Percentiles rank a stretch among this genome's conserved stretches.
Conservation (phyloP, 2,797 vertebrate species). For the Prunella strophiata region DNA sequence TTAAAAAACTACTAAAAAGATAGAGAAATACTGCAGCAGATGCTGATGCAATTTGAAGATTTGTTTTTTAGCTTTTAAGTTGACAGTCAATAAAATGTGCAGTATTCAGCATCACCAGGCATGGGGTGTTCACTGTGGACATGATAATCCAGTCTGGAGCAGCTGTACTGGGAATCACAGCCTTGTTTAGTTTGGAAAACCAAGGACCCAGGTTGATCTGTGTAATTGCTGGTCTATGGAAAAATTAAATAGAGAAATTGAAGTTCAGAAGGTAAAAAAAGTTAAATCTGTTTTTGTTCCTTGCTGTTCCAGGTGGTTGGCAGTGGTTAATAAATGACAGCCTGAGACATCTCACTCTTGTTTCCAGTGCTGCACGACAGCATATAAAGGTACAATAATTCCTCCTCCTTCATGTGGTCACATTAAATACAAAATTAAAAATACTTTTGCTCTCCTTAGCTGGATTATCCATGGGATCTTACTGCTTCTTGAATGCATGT, state of each 20-base stretch:
- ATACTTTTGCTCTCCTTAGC: background rate
- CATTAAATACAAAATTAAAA: background rate
- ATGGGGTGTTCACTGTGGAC: background rate
- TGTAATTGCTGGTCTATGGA: background rate
- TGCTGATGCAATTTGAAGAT: background rate
- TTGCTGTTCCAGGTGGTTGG: slow-evolving; percentile 82
- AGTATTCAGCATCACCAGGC: background rate
- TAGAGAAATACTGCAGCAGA: background rate
- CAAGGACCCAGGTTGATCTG: accelerated
- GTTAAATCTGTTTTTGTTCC: background rate
- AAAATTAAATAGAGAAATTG: background rate
- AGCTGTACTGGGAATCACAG: background rate
- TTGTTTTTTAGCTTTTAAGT: background rate
- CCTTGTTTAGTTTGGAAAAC: background rate
- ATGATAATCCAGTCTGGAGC: background rate
- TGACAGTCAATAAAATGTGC: background rate
- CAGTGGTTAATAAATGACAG: slow-evolving; percentile 91
- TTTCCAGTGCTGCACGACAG: slow-evolving; percentile 79
- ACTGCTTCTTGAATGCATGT: background rate
- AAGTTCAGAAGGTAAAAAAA: background rate
- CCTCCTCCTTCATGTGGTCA: background rate
- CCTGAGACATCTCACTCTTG: slow-evolving; percentile 83
- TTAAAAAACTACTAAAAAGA: background rate
- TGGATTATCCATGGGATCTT: background rate
- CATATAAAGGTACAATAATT: slow-evolving; percentile 80